These are phyloP conservation scores for Erpobdella octoculata DNA, from an alignment of 2,888 invertebrate species.

Conservation along the genomic window DNA sequence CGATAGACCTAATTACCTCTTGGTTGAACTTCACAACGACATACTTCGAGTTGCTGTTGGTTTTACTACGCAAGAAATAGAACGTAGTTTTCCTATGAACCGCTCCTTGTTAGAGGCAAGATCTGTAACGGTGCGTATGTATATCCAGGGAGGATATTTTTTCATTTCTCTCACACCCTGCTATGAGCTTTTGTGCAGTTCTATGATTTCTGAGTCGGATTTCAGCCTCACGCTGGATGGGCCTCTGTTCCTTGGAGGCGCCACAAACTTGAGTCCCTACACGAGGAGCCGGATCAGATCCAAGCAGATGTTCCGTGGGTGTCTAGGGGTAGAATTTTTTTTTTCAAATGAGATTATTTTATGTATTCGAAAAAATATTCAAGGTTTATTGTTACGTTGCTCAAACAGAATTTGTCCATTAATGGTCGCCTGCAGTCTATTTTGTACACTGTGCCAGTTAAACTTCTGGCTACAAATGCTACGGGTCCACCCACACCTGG, in stretches of 20 bases:
- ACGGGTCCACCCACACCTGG: slow-evolving; percentile 59
- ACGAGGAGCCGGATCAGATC: slow-evolving; percentile 41
- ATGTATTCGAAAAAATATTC: background rate
- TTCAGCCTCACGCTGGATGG: slow-evolving; percentile 5
- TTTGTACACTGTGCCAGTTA: too few species aligned
- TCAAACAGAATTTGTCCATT: too few species aligned
- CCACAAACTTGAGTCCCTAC: slow-evolving; percentile 40
- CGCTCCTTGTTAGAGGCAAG: background rate
- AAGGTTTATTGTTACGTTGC: too few species aligned
- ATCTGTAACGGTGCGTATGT: background rate
- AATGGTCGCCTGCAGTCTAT: too few species aligned
- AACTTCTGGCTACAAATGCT: slow-evolving; percentile 8
- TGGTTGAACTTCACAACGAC: slow-evolving; percentile 22
- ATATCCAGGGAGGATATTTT: background rate
- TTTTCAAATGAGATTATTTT: too few species aligned
- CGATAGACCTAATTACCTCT: slow-evolving; percentile 6
- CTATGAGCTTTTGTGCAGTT: background rate
- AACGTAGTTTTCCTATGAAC: background rate
- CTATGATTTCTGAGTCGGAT: background rate
- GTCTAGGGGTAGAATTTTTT: slow-evolving; percentile 42
- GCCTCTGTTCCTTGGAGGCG: slow-evolving; percentile 39
- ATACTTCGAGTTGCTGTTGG: slow-evolving; percentile 9
- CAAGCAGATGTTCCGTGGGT: slow-evolving; percentile 41
- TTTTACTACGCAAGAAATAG: background rate
- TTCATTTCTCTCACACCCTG: background rate